Evolutionary conservation across 2,797 vertebrate species (phyloP), one percentile per base, ranked within the genome.

Genomic region (Champsocephalus gunnari): DNA sequence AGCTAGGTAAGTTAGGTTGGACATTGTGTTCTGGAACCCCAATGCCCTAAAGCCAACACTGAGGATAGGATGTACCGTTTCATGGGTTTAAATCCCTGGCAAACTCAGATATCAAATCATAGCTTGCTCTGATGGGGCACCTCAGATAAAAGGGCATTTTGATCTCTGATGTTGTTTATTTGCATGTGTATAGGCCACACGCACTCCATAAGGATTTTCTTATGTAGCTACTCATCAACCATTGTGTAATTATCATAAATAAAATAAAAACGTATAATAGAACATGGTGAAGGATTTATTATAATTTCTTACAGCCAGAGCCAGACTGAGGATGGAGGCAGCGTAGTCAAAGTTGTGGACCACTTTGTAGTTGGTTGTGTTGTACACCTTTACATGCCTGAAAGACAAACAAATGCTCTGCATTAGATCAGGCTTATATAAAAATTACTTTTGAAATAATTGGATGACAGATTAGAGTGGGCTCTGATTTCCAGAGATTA

Each of bases 371-470:
- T 94, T 97, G 73, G 96, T 94, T 47, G 98, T 99, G 91, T 96
- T 99, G 87, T 99, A 99, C 24, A 99, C 94, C 88, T 99, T 99
- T 55, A 99, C 96, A 47, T 99, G 98, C 92, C 98, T 99, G 81
- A 6, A 85, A 81, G 45, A 91, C 2, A 90, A 82, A 64, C 45
- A 80, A 3, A 54, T 2, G 38, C 17, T 66, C 14, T 19, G 9
- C 6, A 32, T 81, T 66, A 79, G 19, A 75, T 61, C n/a, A 58
- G 5, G 28, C 16, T 59, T 4, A 24, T 14, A 4, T 16, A 4
- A 16, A 34, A 43, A n/a, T 12, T 3, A 43, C 12, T 47, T 7
- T 0, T n/a, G 4, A n/a, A 57, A 58, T 11, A n/a, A 45, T 17
- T 9, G 45, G 28, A 9, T 1, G 64, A 51, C 34, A 38, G 34